phyloP scores from a whole-genome alignment of 2,797 vertebrate genomes.

The Petrocephalus schoutedeni region DNA sequence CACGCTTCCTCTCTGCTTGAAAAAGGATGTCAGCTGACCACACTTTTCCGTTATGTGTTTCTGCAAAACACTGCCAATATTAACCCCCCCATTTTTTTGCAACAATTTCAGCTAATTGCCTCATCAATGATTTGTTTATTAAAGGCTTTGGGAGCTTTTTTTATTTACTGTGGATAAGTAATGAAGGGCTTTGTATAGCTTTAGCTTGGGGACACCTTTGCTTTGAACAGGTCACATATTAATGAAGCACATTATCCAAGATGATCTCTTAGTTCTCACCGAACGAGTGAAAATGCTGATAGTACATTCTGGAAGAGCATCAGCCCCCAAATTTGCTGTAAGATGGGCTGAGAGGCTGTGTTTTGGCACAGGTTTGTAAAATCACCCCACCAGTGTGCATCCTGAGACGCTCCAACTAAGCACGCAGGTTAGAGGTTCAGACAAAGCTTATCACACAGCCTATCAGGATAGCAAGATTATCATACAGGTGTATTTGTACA shows the following conservation, averaged over 20 bases:
- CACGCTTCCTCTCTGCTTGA: constrained; percentile 2
- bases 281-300: background rate
- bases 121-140: constrained; percentile 54
- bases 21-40: background rate
- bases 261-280: background rate
- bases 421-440: background rate
- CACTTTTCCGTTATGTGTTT: constrained; percentile 7
- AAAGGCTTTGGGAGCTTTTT: constrained; percentile 41
- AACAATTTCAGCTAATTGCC: constrained; percentile 41
- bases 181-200: background rate
- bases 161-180: background rate
- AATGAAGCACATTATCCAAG: background rate
- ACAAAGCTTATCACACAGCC: background rate
- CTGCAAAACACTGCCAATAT: background rate
- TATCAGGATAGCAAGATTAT: background rate
- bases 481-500: background rate
- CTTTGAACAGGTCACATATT: constrained; percentile 9
- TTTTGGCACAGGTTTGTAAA: background rate
- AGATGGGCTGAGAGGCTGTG: background rate
- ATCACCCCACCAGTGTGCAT: background rate
- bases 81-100: background rate
- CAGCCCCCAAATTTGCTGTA: background rate
- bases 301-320: too few relatives aligned
- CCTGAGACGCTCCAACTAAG: background rate
- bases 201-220: background rate